These are phyloP conservation scores for Chelidonichthys spinosus DNA, from an alignment of 2,797 vertebrate genomes.

Conservation along the genomic window DNA sequence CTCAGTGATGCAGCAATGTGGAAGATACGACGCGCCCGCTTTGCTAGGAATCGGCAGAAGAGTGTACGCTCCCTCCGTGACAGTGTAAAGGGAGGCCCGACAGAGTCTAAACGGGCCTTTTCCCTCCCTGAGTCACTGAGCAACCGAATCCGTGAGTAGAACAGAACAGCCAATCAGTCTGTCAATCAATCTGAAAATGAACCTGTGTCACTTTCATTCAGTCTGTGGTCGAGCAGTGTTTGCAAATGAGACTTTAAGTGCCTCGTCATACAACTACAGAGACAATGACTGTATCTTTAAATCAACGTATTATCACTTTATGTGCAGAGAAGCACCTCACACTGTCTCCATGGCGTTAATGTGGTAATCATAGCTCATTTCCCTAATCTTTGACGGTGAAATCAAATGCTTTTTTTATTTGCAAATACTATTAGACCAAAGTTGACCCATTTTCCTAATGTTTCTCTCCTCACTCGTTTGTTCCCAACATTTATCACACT, in stretches of 20 bases:
- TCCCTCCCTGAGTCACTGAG: constrained; percentile 96
- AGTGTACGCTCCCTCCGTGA: constrained; percentile 96
- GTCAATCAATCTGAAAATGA: constrained; percentile 15
- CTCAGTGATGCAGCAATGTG: constrained; percentile 97
- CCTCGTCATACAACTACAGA: neutral
- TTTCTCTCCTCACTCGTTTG: constrained; percentile 57
- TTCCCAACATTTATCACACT: constrained; percentile 22
- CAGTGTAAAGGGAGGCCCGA: constrained; percentile 91
- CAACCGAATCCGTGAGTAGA: constrained; percentile 95
- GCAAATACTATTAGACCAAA: constrained; percentile 56
- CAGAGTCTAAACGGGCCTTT: constrained; percentile 93
- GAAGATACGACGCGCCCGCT: constrained; percentile 98
- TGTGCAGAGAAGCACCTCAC: neutral
- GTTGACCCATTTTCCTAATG: constrained; percentile 50
- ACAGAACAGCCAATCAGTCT: constrained; percentile 18
- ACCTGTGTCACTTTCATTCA: constrained; percentile 47
- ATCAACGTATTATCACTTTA: neutral
- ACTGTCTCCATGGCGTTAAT: neutral
- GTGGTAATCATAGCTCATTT: neutral
- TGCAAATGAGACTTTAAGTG: constrained; percentile 28
- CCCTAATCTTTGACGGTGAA: neutral
- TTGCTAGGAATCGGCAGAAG: constrained; percentile 96
- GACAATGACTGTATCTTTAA: neutral
- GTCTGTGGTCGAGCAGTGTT: constrained; percentile 47
- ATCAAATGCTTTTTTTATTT: constrained; percentile 20